phyloP scores from a whole-genome alignment of 1,140 invertebrate species.

The Cardiocondyla obscurior region DNA sequence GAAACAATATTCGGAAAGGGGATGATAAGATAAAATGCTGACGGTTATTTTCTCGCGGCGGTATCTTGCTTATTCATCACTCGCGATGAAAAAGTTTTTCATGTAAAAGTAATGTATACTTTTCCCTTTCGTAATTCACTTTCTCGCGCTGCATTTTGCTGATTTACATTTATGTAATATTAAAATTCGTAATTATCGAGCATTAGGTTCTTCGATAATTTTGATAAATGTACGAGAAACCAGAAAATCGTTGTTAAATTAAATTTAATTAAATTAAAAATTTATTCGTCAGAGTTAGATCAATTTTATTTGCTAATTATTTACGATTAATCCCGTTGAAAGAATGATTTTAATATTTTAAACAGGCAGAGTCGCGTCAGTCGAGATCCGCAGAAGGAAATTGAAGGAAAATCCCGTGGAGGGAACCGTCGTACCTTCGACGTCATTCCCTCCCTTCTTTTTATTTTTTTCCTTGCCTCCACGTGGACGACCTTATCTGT shows the following conservation, averaged over 20 bases:
- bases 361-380: not conserved
- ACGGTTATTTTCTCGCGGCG: not conserved
- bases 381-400: not conserved
- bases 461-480: conserved; percentile 16
- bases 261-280: too few relatives aligned
- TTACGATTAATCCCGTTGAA: not conserved
- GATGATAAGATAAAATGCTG: not conserved
- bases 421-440: not conserved
- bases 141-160: not conserved
- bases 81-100: not conserved
- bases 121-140: not conserved
- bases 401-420: not conserved
- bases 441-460: not conserved
- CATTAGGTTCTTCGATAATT: too few relatives aligned
- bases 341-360: not conserved
- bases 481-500: conserved; percentile 25
- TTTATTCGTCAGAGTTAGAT: too few relatives aligned
- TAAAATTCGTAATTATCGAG: too few relatives aligned
- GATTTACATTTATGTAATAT: too few relatives aligned
- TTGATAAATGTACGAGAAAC: too few relatives aligned
- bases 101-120: not conserved
- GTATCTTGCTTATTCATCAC: not conserved
- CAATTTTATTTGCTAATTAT: not conserved
- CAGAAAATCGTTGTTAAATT: too few relatives aligned
- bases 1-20: not conserved